Conservation (phyloP, 2,888 invertebrate genomes). For the Ophioninae sp. region DNA sequence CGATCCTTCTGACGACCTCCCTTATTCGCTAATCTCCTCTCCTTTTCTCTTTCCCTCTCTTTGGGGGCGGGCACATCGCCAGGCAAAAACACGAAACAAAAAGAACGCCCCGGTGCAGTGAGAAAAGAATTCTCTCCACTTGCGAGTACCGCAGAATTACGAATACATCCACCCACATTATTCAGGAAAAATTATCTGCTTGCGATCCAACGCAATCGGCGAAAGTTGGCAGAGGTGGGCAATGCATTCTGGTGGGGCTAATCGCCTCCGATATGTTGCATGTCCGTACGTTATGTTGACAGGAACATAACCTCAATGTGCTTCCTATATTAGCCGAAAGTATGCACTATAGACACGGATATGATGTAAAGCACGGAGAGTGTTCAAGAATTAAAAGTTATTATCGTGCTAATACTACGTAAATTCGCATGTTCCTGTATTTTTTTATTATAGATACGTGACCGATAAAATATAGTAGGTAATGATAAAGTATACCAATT, state of each 20-base stretch:
- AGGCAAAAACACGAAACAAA: background rate
- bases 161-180: background rate
- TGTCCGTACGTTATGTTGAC: background rate
- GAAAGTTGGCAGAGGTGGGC: background rate
- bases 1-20: slow-evolving; percentile 15
- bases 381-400: background rate
- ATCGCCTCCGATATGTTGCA: background rate
- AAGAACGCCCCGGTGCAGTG: background rate
- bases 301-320: background rate
- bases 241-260: background rate
- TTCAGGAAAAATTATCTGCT: background rate
- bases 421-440: background rate
- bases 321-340: background rate
- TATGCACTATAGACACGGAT: too few relatives aligned
- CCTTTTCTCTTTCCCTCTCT: background rate
- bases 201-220: background rate
- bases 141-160: background rate
- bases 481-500: background rate
- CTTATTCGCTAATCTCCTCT: slow-evolving; percentile 9
- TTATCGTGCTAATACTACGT: background rate
- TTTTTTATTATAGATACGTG: background rate
- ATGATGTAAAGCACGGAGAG: background rate
- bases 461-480: background rate
- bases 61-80: background rate
- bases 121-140: background rate